These are phyloP conservation scores for Euclidia mi DNA, from an alignment of 2,888 invertebrate species.

Conservation along the genomic window DNA sequence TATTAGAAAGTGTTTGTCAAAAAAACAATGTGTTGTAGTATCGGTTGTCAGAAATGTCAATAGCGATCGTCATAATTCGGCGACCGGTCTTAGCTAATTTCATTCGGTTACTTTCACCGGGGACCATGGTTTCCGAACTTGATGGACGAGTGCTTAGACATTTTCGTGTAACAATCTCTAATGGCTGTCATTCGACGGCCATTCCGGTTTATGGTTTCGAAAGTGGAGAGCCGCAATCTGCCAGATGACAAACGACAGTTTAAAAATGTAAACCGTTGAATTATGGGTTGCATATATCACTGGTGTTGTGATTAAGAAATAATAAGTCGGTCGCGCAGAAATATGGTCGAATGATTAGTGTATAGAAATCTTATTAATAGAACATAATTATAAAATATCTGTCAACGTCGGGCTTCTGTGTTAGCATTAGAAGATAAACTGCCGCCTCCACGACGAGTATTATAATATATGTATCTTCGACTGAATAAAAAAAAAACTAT, in stretches of 20 bases:
- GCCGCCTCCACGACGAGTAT: no score
- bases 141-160: constrained; percentile 37
- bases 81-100: constrained; percentile 60
- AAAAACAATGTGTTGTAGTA: constrained; percentile 40
- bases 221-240: constrained; percentile 68
- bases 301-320: constrained; percentile 43
- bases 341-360: constrained; percentile 30
- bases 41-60: constrained; percentile 49
- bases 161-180: constrained; percentile 48
- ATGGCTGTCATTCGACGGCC: constrained; percentile 61
- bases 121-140: constrained; percentile 35
- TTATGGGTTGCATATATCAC: constrained; percentile 40
- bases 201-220: constrained; percentile 79
- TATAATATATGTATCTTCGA: no score
- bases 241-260: constrained; percentile 68
- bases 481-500: no score
- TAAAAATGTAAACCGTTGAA: constrained; percentile 53
- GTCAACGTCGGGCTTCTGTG: constrained; percentile 20
- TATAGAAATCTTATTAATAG: constrained; percentile 11
- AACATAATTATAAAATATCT: constrained; percentile 25
- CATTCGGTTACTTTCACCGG: constrained; percentile 66
- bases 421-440: not conserved
- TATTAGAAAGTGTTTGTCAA: constrained; percentile 34
- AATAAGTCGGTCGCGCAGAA: constrained; percentile 32
- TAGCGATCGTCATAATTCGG: constrained; percentile 54